These are phyloP conservation scores for Anabas testudineus DNA, from an alignment of 2,797 vertebrate genomes.

Conservation along the genomic window DNA sequence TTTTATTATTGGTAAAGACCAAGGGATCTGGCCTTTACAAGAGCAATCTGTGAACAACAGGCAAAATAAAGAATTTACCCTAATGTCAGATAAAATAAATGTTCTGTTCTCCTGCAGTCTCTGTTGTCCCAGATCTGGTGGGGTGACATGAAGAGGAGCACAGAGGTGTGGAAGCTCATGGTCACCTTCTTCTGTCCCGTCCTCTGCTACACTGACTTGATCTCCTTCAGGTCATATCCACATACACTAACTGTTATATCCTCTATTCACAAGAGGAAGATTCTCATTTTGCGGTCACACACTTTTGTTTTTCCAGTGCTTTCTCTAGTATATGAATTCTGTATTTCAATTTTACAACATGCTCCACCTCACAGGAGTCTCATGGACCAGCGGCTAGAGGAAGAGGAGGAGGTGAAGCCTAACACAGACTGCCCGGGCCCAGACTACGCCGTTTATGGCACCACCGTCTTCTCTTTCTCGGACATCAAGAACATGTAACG, in stretches of 20 bases:
- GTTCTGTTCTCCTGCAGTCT: slow-evolving; percentile 70
- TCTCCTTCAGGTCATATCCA: slow-evolving; percentile 87
- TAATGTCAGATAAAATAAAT: background rate
- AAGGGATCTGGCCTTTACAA: too few species aligned
- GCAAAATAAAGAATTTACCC: too few species aligned
- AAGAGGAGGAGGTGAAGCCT: slow-evolving; percentile 33
- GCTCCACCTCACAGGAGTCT: slow-evolving; percentile 47
- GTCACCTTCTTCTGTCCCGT: slow-evolving; percentile 88
- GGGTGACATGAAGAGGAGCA: slow-evolving; percentile 91
- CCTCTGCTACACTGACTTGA: slow-evolving; percentile 89
- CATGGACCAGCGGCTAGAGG: slow-evolving; percentile 64
- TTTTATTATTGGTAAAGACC: too few species aligned
- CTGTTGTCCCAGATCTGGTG: slow-evolving; percentile 93
- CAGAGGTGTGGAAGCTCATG: slow-evolving; percentile 87
- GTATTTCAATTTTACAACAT: background rate
- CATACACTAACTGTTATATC: background rate
- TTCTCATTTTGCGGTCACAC: background rate
- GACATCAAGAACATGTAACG: slow-evolving; percentile 85
- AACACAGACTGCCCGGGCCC: slow-evolving; percentile 38
- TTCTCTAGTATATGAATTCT: background rate
- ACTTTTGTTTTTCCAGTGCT: background rate
- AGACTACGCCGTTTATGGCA: slow-evolving; percentile 82
- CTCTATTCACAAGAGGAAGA: background rate
- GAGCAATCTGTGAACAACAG: too few species aligned
- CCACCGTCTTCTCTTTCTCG: slow-evolving; percentile 83